Conservation (phyloP, 2,888 invertebrate species). For the Drosophila nr. perissopoda region DNA sequence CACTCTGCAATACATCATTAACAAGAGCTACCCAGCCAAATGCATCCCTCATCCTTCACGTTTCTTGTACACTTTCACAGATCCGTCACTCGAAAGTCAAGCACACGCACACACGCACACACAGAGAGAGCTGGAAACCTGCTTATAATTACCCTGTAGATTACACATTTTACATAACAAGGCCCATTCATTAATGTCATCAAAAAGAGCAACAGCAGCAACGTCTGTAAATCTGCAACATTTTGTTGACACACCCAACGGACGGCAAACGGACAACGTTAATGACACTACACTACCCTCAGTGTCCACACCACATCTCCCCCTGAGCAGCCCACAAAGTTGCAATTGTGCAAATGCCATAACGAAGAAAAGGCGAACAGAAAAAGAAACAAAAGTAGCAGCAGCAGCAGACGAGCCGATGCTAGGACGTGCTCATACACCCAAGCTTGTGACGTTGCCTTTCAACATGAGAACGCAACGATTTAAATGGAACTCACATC, state of each 20-base stretch:
- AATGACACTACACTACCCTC: conserved; percentile 46
- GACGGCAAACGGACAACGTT: conserved; percentile 62
- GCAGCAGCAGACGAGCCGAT: conserved; percentile 25
- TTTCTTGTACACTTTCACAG: conserved; percentile 25
- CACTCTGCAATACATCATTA: conserved; percentile 45
- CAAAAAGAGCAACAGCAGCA: conserved; percentile 65
- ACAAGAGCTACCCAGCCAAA: conserved; percentile 25
- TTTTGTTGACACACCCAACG: conserved; percentile 70
- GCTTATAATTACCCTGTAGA: conserved; percentile 77
- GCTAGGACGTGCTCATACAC: conserved; percentile 30
- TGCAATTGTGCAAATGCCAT: conserved; percentile 77
- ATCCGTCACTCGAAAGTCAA: conserved; percentile 35
- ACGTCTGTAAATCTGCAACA: conserved; percentile 72
- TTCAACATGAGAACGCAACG: conserved; percentile 56
- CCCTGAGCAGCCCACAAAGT: conserved; percentile 42
- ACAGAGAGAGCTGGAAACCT: conserved; percentile 42
- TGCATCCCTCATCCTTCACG: conserved; percentile 17
- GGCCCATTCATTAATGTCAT: conserved; percentile 79
- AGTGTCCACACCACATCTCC: neutral
- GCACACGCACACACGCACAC: conserved; percentile 11
- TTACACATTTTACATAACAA: conserved; percentile 76
- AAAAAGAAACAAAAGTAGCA: conserved; percentile 44
- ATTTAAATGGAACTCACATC: conserved; percentile 54
- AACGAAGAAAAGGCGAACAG: conserved; percentile 52
- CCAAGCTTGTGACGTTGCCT: conserved; percentile 53